Evolutionary conservation across 2,797 vertebrate species (phyloP).

Genomic region (Heteromormyrus szaboi): DNA sequence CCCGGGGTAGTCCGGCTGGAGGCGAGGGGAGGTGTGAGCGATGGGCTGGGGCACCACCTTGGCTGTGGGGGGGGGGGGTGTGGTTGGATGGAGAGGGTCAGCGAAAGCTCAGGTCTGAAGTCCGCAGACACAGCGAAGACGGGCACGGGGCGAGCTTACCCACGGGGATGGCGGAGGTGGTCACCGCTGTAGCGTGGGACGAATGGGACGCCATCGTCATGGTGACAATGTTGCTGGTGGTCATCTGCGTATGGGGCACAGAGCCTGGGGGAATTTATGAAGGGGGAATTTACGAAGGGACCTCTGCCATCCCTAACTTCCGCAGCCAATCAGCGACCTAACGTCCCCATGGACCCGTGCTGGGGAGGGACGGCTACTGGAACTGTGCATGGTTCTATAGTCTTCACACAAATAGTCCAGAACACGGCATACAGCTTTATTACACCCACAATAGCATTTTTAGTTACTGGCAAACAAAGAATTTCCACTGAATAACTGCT

Average conservation of each 20-base stretch:
- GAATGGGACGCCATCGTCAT: constrained; percentile 97
- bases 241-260: constrained; percentile 85
- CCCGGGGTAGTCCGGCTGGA: constrained; percentile 84
- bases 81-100: background rate
- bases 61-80: constrained; percentile 58
- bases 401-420: background rate
- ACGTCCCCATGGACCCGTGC: background rate
- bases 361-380: background rate
- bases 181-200: constrained; percentile 90
- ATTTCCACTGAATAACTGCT: background rate
- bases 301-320: background rate
- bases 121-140: background rate
- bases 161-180: constrained; percentile 92
- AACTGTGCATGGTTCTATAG: background rate
- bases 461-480: background rate
- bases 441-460: background rate
- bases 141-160: constrained; percentile 66
- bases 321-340: background rate
- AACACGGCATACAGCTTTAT: background rate
- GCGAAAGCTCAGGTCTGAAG: background rate
- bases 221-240: constrained; percentile 86
- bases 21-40: constrained; percentile 85
- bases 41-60: constrained; percentile 98
- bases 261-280: constrained; percentile 60
- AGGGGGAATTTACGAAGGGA: constrained; percentile 6